Evolutionary conservation across 2,888 invertebrate genomes (phyloP).

Genomic region (Phrixothrix hirtus): DNA sequence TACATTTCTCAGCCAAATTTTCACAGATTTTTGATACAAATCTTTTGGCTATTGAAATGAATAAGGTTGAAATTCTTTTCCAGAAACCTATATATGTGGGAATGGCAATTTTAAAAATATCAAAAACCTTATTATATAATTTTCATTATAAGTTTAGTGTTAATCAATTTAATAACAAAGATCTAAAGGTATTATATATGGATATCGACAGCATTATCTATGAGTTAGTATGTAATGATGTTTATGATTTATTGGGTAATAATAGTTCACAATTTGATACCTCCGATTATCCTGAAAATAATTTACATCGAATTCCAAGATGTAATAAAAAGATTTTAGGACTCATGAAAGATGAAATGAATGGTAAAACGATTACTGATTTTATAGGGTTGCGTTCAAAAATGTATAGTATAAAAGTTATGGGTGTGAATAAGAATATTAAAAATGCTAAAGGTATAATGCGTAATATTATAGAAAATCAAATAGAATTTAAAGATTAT

Average conservation of each 20-base stretch:
- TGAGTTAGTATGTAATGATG: constrained; percentile 17
- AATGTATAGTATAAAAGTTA: constrained; percentile 32
- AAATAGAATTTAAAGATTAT: constrained; percentile 15
- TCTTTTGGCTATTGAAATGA: constrained; percentile 27
- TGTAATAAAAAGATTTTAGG: constrained; percentile 40
- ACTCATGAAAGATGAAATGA: constrained; percentile 42
- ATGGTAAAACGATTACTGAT: constrained; percentile 37
- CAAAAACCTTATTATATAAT: constrained; percentile 34
- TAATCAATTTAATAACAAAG: constrained; percentile 12
- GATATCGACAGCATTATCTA: constrained; percentile 33
- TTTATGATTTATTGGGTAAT: constrained; percentile 26
- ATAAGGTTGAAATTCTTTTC: constrained; percentile 24
- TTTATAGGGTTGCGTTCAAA: constrained; percentile 40
- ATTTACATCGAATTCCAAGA: constrained; percentile 33
- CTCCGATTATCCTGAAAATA: constrained; percentile 32
- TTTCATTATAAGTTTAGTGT: constrained; percentile 19
- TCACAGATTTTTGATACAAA: constrained; percentile 29
- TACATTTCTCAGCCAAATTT: constrained; percentile 34
- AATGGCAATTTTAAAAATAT: constrained; percentile 33
- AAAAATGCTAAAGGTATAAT: constrained; percentile 25
- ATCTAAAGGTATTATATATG: constrained; percentile 36
- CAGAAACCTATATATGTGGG: constrained; percentile 39
- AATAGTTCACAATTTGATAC: constrained; percentile 36
- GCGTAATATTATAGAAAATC: constrained; percentile 3
- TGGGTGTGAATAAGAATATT: constrained; percentile 35